Base-by-base conservation (phyloP, 2,113 vertebrate species). In the Gymnorhina tibicen region DNA sequence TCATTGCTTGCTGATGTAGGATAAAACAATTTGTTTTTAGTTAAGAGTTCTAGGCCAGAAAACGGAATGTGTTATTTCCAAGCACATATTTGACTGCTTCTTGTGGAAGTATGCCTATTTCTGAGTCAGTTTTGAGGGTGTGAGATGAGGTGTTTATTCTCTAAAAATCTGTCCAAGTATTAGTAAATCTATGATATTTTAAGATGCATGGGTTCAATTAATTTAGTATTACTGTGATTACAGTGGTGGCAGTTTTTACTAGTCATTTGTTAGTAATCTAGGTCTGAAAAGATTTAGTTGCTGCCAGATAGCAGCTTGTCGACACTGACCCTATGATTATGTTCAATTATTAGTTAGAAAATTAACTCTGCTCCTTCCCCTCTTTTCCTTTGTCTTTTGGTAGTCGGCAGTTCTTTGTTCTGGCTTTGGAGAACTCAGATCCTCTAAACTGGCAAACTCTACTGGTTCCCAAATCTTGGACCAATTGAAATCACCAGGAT, bases 401-500 rank as follows among this genome's bases (percentile, higher is more conserved):
- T 78, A 99, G 99, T 99, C 99, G 53, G 98, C 99, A 78, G 98
- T 99, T 73, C 98, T 99, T 83, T 98, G 98, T 86, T 99, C 99
- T 96, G 98, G 98, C 74, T 99, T 99, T 96, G 98, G 98, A 77
- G 98, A 99, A 55, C 97, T 99, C 32, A 97, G 98, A 73, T 96
- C 98, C 70, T 98, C 99, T 85, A 99, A 99, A 97, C 53, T 98
- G 60, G 52, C 96, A 39, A 98, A 98, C 46, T 95, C 98, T 42
- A 76, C 98, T 78, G 98, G 98, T 74, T 97, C 98, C 46, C 98
- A 98, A 91, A 98, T 98, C 96, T 97, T 98, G 44, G 99, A 99
- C 72, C 99, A 98, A 20, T 91, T 99, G 94, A 99, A 98, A 67
- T 96, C 98, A 53, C 97, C 99, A 13, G 97, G 98, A 41, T 95